phyloP scores from a whole-genome alignment of 2,888 invertebrate species.

The Pseudanteris insignis region DNA sequence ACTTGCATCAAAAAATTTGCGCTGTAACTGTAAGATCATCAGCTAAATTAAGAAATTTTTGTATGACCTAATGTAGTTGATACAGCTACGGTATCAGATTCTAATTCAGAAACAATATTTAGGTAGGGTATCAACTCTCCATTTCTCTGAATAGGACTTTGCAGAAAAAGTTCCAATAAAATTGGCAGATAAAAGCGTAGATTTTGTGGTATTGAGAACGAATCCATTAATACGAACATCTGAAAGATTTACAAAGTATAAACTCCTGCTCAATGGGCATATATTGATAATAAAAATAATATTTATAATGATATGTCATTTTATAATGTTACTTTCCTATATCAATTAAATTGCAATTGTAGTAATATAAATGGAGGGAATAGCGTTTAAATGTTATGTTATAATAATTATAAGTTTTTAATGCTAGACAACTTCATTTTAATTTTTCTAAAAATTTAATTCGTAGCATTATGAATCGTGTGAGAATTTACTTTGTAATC shows the following conservation, averaged over 20 bases:
- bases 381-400: no score
- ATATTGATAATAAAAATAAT: no score
- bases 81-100: slow-evolving; percentile 77
- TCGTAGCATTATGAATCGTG: no score
- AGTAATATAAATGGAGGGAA: no score
- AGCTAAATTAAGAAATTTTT: slow-evolving; percentile 71
- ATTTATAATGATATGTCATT: no score
- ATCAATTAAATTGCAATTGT: no score
- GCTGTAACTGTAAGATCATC: slow-evolving; percentile 78
- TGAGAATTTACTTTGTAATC: no score
- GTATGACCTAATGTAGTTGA: slow-evolving; percentile 74
- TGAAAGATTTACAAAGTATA: slow-evolving; percentile 65
- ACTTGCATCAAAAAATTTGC: slow-evolving; percentile 76
- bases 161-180: slow-evolving; percentile 77
- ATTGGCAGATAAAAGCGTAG: slow-evolving; percentile 79
- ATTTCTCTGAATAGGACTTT: slow-evolving; percentile 76
- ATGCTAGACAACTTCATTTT: no score
- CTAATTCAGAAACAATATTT: slow-evolving; percentile 81
- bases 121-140: slow-evolving; percentile 72
- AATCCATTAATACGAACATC: slow-evolving; percentile 80
- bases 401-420: no score
- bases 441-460: no score
- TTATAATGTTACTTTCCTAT: no score
- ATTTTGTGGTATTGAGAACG: slow-evolving; percentile 70
- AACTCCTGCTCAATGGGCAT: no score